Base-by-base conservation (phyloP, 1,140 invertebrate genomes). In the Bombus ignitus region DNA sequence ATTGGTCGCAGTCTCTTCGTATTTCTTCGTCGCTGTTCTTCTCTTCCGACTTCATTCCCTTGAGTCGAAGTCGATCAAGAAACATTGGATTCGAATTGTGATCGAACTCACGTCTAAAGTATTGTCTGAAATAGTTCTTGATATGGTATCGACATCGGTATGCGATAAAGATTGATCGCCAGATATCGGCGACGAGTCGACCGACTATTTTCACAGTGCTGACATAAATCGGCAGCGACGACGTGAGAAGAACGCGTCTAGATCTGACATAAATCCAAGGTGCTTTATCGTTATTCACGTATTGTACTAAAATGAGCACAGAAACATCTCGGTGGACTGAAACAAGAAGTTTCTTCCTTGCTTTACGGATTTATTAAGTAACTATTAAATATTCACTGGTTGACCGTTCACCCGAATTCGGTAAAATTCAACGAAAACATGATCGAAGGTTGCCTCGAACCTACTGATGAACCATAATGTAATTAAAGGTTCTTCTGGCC, bases 131-230 rank as follows among this genome's bases (percentile, higher is more conserved):
- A 72, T 59, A 76, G 81, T 79, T 57, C 32, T 68, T 81, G 78
- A 70, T 68, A 73, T 44, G 44, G 9, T 71, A 12, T 8, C 72
- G 82, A 80, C 77, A 92, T 93, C 83, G 91, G 91, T 92, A 92
- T 92, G 92, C 92, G 92, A 92, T 92, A 93, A 91, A 92, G 89
- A 92, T 89, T 87, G 84, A 84, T 92, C 84, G 88, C 82, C 62
- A 78, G 79, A 88, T 89, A 85, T 76, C 88, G 65, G 89, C 71
- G 86, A 85, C 68, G 37, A 71, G 88, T 80, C 73, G 88, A 71
- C 68, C 53, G 87, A 89, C 81, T 89, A 86, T 91, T 87, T 81
- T 35, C 72, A 75, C 83, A 83, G 88, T 89, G 84, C 75, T 80
- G 73, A 68, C 65, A 59, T 70, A 86, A 82, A 71, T 81, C 71